Evolutionary conservation across 2,797 vertebrate species (phyloP).

Genomic region (Sternotherus odoratus): DNA sequence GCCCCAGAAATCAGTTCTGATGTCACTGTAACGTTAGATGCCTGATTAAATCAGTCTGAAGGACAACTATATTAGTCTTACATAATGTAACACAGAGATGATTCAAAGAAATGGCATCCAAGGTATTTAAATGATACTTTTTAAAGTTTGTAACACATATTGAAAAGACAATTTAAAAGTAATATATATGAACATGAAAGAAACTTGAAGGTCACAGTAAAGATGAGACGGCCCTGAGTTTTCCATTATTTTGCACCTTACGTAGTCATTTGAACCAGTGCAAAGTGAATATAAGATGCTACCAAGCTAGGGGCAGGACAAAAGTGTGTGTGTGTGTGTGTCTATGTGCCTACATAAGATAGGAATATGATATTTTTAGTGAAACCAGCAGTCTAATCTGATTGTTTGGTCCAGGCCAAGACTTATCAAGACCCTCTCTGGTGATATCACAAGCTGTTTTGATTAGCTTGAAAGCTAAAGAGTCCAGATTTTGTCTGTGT

Average conservation of each 20-base stretch:
- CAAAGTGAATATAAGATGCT: not conserved
- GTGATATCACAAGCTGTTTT: not conserved
- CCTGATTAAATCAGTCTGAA: conserved; percentile 51
- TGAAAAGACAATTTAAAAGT: conserved; percentile 2
- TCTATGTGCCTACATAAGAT: not conserved
- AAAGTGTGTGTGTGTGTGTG: not conserved
- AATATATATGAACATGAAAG: not conserved
- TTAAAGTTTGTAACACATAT: conserved; percentile 22
- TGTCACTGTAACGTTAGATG: conserved; percentile 26
- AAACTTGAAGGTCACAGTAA: conserved; percentile 11
- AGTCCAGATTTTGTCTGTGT: not conserved
- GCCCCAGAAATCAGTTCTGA: conserved; percentile 30
- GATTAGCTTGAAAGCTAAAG: not conserved
- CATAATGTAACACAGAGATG: conserved; percentile 51
- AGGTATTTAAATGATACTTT: conserved; percentile 56
- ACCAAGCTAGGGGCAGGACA: not conserved
- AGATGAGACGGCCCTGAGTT: not conserved
- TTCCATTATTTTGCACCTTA: not conserved
- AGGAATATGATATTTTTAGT: fast-evolving
- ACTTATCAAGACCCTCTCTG: not conserved
- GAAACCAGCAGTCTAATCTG: not conserved
- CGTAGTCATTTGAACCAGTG: not conserved
- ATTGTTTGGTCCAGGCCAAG: fast-evolving
- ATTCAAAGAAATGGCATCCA: conserved; percentile 23
- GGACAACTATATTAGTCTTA: conserved; percentile 53